These are phyloP conservation scores for Argentina silus DNA, from an alignment of 2,797 vertebrate species.

Conservation along the genomic window DNA sequence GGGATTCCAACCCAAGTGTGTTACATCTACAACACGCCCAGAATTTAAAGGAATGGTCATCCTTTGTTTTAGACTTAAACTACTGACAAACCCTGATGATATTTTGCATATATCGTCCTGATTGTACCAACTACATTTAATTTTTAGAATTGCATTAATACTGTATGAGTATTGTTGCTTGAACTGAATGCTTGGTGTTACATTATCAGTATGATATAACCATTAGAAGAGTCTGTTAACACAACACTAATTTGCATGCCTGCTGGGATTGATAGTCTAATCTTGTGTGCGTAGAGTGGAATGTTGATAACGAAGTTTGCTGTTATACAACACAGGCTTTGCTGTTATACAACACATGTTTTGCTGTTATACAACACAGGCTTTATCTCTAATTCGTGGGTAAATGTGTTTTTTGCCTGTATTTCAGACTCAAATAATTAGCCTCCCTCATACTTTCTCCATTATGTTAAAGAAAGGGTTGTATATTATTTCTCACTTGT, in stretches of 20 bases:
- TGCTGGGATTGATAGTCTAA: not conserved
- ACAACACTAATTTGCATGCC: constrained; percentile 6
- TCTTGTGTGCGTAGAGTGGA: not conserved
- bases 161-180: not conserved
- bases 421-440: not conserved
- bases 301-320: not conserved
- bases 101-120: not conserved
- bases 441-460: not conserved
- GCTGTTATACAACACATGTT: too few relatives aligned
- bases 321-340: not conserved
- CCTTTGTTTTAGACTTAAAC: not conserved
- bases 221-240: not conserved
- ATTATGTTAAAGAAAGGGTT: not conserved
- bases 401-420: not conserved
- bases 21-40: not conserved
- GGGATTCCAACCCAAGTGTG: not conserved
- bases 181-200: not conserved
- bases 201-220: not conserved
- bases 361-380: too few relatives aligned
- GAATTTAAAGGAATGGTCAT: not conserved
- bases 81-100: not conserved
- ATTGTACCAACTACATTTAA: not conserved
- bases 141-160: not conserved
- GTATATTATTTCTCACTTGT: not conserved
- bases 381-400: too few relatives aligned